Evolutionary conservation across 2,888 invertebrate species (phyloP), one percentile per base, ranked within the genome.

Genomic region (Drosophila paranaensis): DNA sequence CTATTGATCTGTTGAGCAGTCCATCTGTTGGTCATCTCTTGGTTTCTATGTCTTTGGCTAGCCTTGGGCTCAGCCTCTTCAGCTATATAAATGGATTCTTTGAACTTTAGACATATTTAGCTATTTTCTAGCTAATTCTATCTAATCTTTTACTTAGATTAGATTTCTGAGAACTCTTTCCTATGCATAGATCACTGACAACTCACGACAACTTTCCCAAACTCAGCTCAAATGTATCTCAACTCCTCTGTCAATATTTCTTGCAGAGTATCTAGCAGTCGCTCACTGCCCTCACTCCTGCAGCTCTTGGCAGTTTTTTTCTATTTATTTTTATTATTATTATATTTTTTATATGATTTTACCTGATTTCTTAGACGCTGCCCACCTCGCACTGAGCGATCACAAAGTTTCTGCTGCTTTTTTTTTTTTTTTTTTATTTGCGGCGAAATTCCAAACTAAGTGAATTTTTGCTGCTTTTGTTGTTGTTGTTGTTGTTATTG

Each of bases 391-490:
- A 65, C 60, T 56, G 53, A 76, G 68, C 58, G 30, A 48, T 75
- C 67, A 67, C 78, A 72, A 77, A 69, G 57, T 67, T 64, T 73
- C 39, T 64, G 61, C 0, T 20, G 20, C 2, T 20, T 20, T 20
- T 20, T 30, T 30, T 33, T 9, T 10, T 33, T 68, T 72, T 71
- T 71, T 74, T 45, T 68, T 60, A 70, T 74, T 80, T 80, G 75
- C 85, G 85, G 89, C 85, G 88, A 86, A 86, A 89, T 86, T 86
- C 86, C 86, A 85, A 88, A 82, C 86, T 89, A 89, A 86, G 89
- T 89, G 88, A 88, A 82, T 86, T 83, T 84, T 69, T 74, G 67
- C 60, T 65, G 69, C 54, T 63, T 68, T 57, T 71, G 20, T 43
- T 43, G 8, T 20, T 68, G 65, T 55, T 61, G 68, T 60, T 70